Percentiles rank a stretch among this genome's conserved stretches.
Conservation (phyloP, 2,113 vertebrate species). For the Hemiprocne comata region DNA sequence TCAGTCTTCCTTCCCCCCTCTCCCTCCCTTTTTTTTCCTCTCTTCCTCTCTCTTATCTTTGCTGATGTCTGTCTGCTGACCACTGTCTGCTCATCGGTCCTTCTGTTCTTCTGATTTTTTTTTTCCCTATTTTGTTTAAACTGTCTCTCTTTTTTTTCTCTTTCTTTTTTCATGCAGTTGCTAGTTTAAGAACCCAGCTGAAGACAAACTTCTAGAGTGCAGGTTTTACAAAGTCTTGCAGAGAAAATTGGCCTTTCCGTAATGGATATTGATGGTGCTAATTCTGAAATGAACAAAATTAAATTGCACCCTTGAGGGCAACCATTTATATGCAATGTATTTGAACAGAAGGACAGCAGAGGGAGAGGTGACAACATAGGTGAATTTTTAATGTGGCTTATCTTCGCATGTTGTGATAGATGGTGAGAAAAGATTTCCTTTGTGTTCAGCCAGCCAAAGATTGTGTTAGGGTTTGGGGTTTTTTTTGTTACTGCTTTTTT, state of each 20-base stretch:
- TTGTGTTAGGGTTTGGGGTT: background rate
- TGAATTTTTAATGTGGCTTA: constrained; percentile 45
- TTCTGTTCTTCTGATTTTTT: background rate
- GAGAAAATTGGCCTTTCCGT: constrained; percentile 66
- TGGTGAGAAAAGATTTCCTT: background rate
- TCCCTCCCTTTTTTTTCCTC: background rate
- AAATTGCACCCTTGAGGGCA: constrained; percentile 56
- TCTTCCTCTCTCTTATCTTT: background rate
- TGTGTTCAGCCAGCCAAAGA: background rate
- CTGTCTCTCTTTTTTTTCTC: background rate
- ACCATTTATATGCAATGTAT: constrained; percentile 41
- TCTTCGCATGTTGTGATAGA: constrained; percentile 48
- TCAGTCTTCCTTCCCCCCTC: background rate
- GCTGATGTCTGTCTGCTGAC: background rate
- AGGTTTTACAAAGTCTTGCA: constrained; percentile 59
- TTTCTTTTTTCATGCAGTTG: background rate
- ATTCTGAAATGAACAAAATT: constrained; percentile 70
- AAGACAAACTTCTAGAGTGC: constrained; percentile 21
- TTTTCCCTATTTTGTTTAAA: background rate
- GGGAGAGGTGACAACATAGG: constrained; percentile 37
- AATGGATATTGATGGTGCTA: constrained; percentile 42
- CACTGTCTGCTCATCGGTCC: background rate
- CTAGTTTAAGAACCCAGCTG: constrained; percentile 27
- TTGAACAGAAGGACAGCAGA: constrained; percentile 1
- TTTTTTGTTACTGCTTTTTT: background rate